Percentiles rank a stretch among this genome's conserved stretches.
Conservation (phyloP, 2,113 vertebrate species). For the Formicarius rufipectus region DNA sequence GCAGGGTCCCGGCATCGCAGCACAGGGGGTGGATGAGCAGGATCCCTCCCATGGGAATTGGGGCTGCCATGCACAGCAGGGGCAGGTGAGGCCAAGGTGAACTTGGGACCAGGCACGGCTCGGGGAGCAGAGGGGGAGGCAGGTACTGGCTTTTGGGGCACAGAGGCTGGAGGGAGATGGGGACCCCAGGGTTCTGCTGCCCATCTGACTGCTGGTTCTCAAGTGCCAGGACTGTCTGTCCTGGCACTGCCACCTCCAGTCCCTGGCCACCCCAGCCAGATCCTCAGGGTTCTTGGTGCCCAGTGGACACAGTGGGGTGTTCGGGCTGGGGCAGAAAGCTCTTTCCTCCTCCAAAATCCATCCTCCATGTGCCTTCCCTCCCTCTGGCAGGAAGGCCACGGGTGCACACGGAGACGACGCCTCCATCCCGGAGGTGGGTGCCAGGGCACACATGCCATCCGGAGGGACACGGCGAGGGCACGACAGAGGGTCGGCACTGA, state of each 20-base stretch:
- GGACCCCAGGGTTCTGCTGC: background rate
- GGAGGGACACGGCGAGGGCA: fast-evolving
- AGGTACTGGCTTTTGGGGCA: background rate
- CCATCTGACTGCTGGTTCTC: background rate
- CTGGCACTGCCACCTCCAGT: background rate
- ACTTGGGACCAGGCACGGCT: fast-evolving
- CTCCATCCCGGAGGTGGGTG: background rate
- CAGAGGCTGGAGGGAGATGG: no score
- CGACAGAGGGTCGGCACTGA: fast-evolving
- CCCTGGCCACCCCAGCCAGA: fast-evolving
- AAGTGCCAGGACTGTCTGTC: fast-evolving
- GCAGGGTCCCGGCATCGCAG: fast-evolving
- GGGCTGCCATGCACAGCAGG: background rate
- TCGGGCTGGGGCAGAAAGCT: fast-evolving
- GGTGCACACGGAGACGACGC: fast-evolving
- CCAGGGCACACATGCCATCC: background rate
- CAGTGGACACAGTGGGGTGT: fast-evolving
- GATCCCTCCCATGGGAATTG: fast-evolving
- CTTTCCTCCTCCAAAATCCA: background rate
- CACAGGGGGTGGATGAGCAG: fast-evolving
- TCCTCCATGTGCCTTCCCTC: fast-evolving
- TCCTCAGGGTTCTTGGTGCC: background rate
- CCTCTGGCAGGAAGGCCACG: fast-evolving
- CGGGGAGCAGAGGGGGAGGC: no score
- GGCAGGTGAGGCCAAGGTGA: background rate